Conservation (phyloP, 1,140 invertebrate genomes). For the Amyelois transitella region DNA sequence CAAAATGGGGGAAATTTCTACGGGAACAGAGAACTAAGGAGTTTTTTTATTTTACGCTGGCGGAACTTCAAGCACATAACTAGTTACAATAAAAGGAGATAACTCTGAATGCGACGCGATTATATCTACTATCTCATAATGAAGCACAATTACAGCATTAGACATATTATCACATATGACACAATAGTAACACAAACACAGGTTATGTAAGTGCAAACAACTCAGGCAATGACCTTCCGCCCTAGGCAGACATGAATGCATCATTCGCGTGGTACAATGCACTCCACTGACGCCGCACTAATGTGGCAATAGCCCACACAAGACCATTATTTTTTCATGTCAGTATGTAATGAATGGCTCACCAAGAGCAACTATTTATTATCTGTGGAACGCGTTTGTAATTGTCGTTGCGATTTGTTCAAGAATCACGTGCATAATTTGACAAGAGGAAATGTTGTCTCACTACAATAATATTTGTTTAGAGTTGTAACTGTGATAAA, state of each 20-base stretch:
- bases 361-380: slow-evolving; percentile 29
- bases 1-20: too few species aligned
- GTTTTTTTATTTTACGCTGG: too few species aligned
- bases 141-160: neutral
- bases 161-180: neutral
- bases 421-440: too few species aligned
- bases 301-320: slow-evolving; percentile 43
- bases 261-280: slow-evolving; percentile 58
- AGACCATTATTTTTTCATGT: slow-evolving; percentile 46
- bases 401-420: too few species aligned
- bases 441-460: too few species aligned
- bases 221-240: slow-evolving; percentile 63
- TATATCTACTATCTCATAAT: too few species aligned
- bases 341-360: slow-evolving; percentile 10
- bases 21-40: too few species aligned
- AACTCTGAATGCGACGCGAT: too few species aligned
- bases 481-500: too few species aligned
- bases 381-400: neutral
- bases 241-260: slow-evolving; percentile 57
- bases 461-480: too few species aligned
- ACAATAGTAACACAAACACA: slow-evolving; percentile 46
- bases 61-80: too few species aligned
- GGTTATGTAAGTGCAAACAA: slow-evolving; percentile 62
- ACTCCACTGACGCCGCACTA: slow-evolving; percentile 32
- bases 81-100: too few species aligned